Evolutionary conservation across 1,140 invertebrate genomes (phyloP).

Genomic region (Brachionus koreanus): DNA sequence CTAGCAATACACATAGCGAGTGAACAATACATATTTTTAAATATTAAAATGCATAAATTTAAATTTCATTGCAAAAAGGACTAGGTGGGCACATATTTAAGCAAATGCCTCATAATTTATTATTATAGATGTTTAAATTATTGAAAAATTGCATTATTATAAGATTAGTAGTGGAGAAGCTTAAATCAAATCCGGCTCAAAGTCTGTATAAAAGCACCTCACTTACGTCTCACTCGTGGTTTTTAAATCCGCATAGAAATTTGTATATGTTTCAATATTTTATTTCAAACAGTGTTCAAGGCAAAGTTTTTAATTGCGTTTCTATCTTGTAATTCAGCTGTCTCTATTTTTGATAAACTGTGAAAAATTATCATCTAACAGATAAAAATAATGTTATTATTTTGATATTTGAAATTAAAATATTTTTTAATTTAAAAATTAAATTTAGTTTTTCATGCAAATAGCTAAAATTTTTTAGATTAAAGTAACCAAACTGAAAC

Average conservation of each 20-base stretch:
- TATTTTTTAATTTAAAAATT: not conserved
- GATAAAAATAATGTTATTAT: not conserved
- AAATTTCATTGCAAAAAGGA: conserved; percentile 7
- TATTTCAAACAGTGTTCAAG: not conserved
- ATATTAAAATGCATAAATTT: not conserved
- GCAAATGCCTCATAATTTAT: conserved; percentile 27
- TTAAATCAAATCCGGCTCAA: not conserved
- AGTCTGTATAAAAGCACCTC: not conserved
- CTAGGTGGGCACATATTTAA: not conserved
- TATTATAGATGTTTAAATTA: conserved; percentile 25
- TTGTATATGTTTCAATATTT: not conserved
- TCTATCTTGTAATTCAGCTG: not conserved
- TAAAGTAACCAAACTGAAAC: not conserved
- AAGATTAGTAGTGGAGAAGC: not conserved
- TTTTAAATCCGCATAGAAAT: not conserved
- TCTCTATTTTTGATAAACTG: not conserved
- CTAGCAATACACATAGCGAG: not conserved
- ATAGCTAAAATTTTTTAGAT: not conserved
- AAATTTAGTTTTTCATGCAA: not conserved
- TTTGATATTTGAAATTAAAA: not conserved
- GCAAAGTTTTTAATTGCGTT: not conserved
- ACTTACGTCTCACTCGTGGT: not conserved
- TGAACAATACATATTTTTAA: not conserved
- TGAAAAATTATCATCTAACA: not conserved
- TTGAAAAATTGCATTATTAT: conserved; percentile 29